Conservation (phyloP, 2,113 vertebrate species). For the Salminus brasiliensis region DNA sequence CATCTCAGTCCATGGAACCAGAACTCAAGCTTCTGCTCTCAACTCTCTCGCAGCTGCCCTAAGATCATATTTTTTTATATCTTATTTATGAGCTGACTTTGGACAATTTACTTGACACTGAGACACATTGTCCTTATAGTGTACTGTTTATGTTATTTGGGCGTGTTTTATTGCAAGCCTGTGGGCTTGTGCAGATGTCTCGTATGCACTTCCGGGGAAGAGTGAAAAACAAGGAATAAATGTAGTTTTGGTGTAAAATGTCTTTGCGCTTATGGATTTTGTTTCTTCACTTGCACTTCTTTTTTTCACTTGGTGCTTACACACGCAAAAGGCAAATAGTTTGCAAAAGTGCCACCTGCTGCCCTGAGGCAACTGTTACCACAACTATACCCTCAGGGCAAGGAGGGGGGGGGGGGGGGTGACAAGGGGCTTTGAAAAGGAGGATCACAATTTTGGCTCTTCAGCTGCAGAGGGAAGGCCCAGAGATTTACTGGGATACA, state of each 20-base stretch:
- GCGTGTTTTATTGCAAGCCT: conserved; percentile 68
- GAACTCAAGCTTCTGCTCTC: conserved; percentile 71
- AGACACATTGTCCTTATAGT: conserved; percentile 62
- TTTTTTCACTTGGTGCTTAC: neutral
- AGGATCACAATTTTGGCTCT: conserved; percentile 46
- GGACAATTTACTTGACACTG: conserved; percentile 69
- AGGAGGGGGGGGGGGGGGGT: conserved; percentile 21
- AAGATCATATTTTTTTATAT: conserved; percentile 80
- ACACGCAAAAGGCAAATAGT: neutral
- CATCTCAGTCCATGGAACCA: conserved; percentile 74
- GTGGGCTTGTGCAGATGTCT: conserved; percentile 72
- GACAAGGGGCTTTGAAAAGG: conserved; percentile 39
- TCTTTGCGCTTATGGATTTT: conserved; percentile 45
- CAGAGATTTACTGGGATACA: conserved; percentile 51
- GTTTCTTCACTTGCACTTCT: neutral
- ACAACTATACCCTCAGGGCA: conserved; percentile 50
- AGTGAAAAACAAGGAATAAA: conserved; percentile 83
- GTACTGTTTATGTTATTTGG: conserved; percentile 63
- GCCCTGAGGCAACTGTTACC: conserved; percentile 41
- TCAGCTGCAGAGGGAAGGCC: conserved; percentile 46
- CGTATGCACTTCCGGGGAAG: conserved; percentile 76
- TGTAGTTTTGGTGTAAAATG: conserved; percentile 77
- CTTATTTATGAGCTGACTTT: conserved; percentile 78
- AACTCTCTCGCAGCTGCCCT: conserved; percentile 70
- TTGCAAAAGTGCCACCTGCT: neutral